Percentiles rank a stretch among this genome's conserved stretches.
These are phyloP conservation scores for Montipora capricornis DNA, from an alignment of 64 coral and sea anemone species.

Conservation along the genomic window DNA sequence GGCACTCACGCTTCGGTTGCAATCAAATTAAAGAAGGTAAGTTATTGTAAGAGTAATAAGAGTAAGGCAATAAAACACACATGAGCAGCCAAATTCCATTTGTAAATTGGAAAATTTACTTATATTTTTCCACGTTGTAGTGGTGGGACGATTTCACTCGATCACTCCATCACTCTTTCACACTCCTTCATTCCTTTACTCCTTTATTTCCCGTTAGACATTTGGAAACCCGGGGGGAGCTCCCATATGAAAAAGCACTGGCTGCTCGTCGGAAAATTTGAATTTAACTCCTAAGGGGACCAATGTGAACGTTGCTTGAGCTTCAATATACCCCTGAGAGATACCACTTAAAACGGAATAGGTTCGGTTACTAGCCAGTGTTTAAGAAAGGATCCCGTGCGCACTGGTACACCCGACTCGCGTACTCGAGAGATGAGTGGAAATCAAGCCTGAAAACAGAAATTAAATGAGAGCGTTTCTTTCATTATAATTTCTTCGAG, in stretches of 20 bases:
- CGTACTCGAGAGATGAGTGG: background rate
- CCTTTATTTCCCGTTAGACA: background rate
- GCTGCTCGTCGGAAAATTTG: background rate
- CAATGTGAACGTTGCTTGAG: background rate
- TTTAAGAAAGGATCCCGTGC: constrained; percentile 16
- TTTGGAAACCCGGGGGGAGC: background rate
- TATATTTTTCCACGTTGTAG: too few species aligned
- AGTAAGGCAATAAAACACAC: too few species aligned
- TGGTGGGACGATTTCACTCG: too few species aligned
- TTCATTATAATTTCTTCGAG: background rate
- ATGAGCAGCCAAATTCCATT: too few species aligned
- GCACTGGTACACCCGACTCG: background rate
- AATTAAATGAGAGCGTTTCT: background rate
- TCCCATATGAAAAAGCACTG: background rate
- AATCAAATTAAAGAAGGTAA: too few species aligned
- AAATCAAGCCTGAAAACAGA: constrained; percentile 4
- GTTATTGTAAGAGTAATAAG: too few species aligned
- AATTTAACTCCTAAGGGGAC: background rate
- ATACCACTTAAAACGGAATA: constrained; percentile 9
- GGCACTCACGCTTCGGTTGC: too few species aligned
- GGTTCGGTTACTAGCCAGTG: background rate
- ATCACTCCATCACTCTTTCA: background rate
- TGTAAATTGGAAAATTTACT: too few species aligned
- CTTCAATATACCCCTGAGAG: background rate
- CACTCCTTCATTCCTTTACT: background rate